Base-by-base conservation (phyloP, 1,140 invertebrate species). In the Sycophaga agraensis region DNA sequence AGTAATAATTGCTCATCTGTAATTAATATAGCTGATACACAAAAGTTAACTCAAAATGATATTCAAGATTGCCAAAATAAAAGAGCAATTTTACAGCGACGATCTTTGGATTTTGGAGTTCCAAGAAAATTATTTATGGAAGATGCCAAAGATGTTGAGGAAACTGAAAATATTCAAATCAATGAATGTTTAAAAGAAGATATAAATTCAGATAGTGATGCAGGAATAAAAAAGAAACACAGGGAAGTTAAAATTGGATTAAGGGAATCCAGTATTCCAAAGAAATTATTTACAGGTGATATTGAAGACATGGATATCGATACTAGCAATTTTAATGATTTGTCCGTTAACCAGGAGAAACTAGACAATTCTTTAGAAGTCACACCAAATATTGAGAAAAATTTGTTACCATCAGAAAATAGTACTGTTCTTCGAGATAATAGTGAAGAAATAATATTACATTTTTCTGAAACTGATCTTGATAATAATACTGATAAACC, bases 101-200 rank as follows among this genome's bases (percentile, higher is more conserved):
- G 54, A 53, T 56, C 48, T 19, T 19, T 59, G 7, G 42, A 64
- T 48, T 65, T 60, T 51, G 49, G 55, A 35, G 61, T 53, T n/a
- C 26, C 61, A 17, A 67, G 66, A 63, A 70, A 67, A 67, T 46
- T 67, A 55, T 73, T 71, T 58, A 34, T 66, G 21, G 67, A 71
- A 34, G 68, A 68, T 37, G 56, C 31, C 9, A 59, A 39, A 12
- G 61, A 69, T 35, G 4, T 11, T 22, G 42, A 35, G 35, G 21
- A 56, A 26, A 17, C 17, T 40, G n/a, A 31, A 50, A 40, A 42
- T 17, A 14, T n/a, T 40, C 24, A 19, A 39, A 34, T 16, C 19
- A 26, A 57, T 65, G 55, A 54, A 28, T 42, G 6, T 39, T 40
- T 42, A 24, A 48, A 48, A 28, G 40, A 53, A 40, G 63, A 45